A percentile compares a stretch with the other conserved stretches of the same genome.
phyloP scores from a whole-genome alignment of 2,888 invertebrate genomes.

The Melinaea menophilus region DNA sequence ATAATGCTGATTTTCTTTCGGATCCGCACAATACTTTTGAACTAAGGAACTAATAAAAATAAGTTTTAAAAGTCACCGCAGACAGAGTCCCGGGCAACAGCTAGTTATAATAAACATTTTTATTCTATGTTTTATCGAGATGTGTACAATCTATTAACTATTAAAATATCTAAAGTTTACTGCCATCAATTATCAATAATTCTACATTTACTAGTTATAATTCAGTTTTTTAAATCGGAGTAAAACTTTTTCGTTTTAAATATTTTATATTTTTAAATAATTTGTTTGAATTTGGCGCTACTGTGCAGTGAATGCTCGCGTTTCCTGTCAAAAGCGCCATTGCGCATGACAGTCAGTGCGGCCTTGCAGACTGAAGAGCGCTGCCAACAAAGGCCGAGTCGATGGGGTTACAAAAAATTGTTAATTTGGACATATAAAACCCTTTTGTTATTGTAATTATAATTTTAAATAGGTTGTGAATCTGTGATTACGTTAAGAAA shows the following conservation, averaged over 20 bases:
- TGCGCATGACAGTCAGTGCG: conserved; percentile 79
- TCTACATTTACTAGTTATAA: too few species aligned
- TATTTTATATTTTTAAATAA: neutral
- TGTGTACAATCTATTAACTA: too few species aligned
- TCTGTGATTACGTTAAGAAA: conserved; percentile 79
- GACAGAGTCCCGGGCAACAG: too few species aligned
- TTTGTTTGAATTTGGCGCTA: conserved; percentile 64
- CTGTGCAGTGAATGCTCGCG: conserved; percentile 73
- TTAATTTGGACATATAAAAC: conserved; percentile 75
- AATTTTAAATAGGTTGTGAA: conserved; percentile 79
- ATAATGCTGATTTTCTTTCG: too few species aligned
- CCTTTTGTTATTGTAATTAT: conserved; percentile 77
- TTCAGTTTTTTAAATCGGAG: too few species aligned
- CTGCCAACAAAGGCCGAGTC: conserved; percentile 79
- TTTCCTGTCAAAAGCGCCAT: conserved; percentile 77
- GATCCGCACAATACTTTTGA: too few species aligned
- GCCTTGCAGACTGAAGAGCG: conserved; percentile 78
- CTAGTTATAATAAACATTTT: too few species aligned
- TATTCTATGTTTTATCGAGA: too few species aligned
- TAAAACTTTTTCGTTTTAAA: neutral
- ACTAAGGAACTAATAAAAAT: too few species aligned
- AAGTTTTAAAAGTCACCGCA: too few species aligned
- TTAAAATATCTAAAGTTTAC: too few species aligned
- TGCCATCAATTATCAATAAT: too few species aligned
- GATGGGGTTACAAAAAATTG: conserved; percentile 78